Base-by-base conservation (phyloP, 2,888 invertebrate genomes). In the Ecliptopera silaceata region DNA sequence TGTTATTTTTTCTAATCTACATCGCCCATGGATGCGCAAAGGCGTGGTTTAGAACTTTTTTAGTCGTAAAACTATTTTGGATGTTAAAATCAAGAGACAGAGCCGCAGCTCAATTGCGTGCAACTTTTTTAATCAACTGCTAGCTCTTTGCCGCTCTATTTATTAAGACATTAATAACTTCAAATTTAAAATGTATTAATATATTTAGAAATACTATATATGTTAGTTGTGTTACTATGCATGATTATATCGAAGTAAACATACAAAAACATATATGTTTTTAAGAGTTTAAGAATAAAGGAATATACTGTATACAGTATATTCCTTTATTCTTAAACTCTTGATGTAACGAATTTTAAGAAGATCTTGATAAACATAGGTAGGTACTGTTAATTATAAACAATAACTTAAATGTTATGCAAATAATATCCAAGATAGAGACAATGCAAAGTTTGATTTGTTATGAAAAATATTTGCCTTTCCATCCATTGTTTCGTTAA, bases 401-500 rank as follows among this genome's bases (percentile, higher is more conserved):
- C 31, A 46, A 55, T 38, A 38, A 32, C 12, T 17, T 31, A 49
- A 43, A 43, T 54, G 47, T 43, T 38, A 49, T 43, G 48, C 38
- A 38, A 49, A 55, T 48, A 43, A 31, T 43, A 47, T 34, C 36
- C 29, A 38, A 47, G 17, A 8, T 26, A 72, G 50, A 56, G 46
- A 53, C 18, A 42, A 41, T 36, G 55, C 49, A 56, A 56, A 48
- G 49, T 45, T 49, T 44, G 48, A 49, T 59, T 56, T 57, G 55
- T 57, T 48, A 49, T 57, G 54, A 56, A 63, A 62, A 59, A 57
- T 62, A 10, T 60, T 51, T 58, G 47, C 62, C 52, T 55, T 57
- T 57, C 52, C 52, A 49, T 36, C 62, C 52, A 78, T 71, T 71
- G 71, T 72, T 61, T 51, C 75, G 74, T 75, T 78, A 80, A 74